phyloP scores from a whole-genome alignment of 1,140 invertebrate species.

The Drosophila aff. region DNA sequence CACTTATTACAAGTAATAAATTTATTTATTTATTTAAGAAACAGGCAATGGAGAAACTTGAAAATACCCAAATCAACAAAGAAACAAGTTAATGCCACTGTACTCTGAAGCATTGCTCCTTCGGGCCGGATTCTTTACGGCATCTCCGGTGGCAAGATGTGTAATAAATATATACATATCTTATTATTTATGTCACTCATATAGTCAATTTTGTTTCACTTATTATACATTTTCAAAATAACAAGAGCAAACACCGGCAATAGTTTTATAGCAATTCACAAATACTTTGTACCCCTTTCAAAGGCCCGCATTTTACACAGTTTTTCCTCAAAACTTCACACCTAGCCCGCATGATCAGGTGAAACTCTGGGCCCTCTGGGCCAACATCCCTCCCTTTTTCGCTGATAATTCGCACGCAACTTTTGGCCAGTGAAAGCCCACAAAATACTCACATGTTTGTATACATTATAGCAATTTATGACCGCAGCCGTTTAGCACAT shows the following conservation, averaged over 20 bases:
- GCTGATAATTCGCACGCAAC: conserved; percentile 61
- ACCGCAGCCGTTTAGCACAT: conserved; percentile 70
- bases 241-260: neutral
- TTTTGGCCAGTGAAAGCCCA: conserved; percentile 67
- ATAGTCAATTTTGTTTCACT: too few species aligned
- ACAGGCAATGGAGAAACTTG: too few species aligned
- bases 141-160: neutral
- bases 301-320: conserved; percentile 19
- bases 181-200: too few species aligned
- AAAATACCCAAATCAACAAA: too few species aligned
- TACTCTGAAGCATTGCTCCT: neutral
- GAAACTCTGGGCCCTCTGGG: conserved; percentile 15
- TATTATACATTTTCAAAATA: neutral
- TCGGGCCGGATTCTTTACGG: neutral
- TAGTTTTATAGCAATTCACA: neutral
- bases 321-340: conserved; percentile 30
- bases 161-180: too few species aligned
- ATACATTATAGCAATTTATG: conserved; percentile 59
- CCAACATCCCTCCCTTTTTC: conserved; percentile 29
- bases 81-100: too few species aligned
- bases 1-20: too few species aligned
- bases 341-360: conserved; percentile 48
- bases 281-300: neutral
- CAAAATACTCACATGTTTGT: conserved; percentile 58
- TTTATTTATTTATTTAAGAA: too few species aligned